Base-by-base conservation (phyloP, 1,140 invertebrate genomes). In the Micrasema longulum region DNA sequence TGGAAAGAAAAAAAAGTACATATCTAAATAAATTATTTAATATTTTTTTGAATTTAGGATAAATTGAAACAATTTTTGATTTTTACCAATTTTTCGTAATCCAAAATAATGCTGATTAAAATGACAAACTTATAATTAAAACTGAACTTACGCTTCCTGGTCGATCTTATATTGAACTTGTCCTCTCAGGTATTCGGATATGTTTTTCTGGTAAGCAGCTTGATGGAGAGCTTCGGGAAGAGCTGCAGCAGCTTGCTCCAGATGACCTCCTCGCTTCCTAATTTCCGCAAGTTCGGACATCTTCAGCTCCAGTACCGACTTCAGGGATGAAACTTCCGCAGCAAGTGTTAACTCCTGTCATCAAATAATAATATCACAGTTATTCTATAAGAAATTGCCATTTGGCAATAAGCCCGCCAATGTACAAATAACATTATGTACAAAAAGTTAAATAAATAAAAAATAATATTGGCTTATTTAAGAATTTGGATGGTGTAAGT, bases 221-320 rank as follows among this genome's bases (percentile, higher is more conserved):
- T 87, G 86, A 60, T 88, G 84, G 12, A 85, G 80, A 4, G 87
- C 85, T 11, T 80, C 77, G 9, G 87, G 86, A 35, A 90, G 80
- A 65, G 89, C 87, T 10, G 89, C 85, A 16, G 86, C 85, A 9
- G 85, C 84, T 1, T 84, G 78, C 26, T 85, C 78, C 26, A 89
- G 81, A 73, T 89, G 86, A 5, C 89, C 88, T 43, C 90, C 88
- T 18, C 89, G 86, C 67, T 90, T 90, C 47, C 91, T 85, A 11
- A 93, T 80, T 1, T 90, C 86, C 0, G 89, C 87, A 73, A 92
- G 87, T 81, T 95, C 92, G 0, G 88, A 87, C 80, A 90, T 90
- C 77, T 91, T 91, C 18, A 94, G 78, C 57, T 94, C 93, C 5
- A 95, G 83, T 0, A 94, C 93, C 18, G 89, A 89, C 45, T 91